Evolutionary conservation across 2,888 invertebrate genomes (phyloP).

Genomic region (Apodemia duryi): DNA sequence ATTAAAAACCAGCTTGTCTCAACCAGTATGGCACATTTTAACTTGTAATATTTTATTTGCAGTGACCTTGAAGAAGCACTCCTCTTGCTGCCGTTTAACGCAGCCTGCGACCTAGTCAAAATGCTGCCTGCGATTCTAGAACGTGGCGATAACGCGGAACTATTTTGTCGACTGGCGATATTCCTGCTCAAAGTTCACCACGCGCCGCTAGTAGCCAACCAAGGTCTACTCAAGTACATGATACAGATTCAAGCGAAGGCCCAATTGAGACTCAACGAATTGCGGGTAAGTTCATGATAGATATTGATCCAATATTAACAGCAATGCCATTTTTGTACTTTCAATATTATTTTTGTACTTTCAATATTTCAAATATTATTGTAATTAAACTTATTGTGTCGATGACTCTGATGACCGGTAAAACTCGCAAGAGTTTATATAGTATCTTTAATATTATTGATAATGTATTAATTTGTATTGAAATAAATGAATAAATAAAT

Average conservation of each 20-base stretch:
- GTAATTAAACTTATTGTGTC: no score
- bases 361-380: no score
- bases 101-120: slow-evolving; percentile 87
- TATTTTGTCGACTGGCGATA: slow-evolving; percentile 86
- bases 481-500: no score
- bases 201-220: slow-evolving; percentile 87
- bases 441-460: no score
- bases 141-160: slow-evolving; percentile 85
- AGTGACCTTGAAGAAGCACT: slow-evolving; percentile 96
- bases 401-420: no score
- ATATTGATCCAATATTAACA: not conserved
- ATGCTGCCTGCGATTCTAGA: slow-evolving; percentile 84
- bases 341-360: no score
- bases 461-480: no score
- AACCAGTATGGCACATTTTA: no score
- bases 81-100: slow-evolving; percentile 89
- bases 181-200: slow-evolving; percentile 87
- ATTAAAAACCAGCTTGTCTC: no score
- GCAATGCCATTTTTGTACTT: no score
- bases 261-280: slow-evolving; percentile 73
- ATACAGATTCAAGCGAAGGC: slow-evolving; percentile 82
- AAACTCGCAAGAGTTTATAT: no score
- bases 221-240: slow-evolving; percentile 82
- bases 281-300: slow-evolving; percentile 73
- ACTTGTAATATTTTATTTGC: slow-evolving; percentile 37